Base-by-base conservation (phyloP, 2,113 vertebrate species). In the Callorhinus ursinus region DNA sequence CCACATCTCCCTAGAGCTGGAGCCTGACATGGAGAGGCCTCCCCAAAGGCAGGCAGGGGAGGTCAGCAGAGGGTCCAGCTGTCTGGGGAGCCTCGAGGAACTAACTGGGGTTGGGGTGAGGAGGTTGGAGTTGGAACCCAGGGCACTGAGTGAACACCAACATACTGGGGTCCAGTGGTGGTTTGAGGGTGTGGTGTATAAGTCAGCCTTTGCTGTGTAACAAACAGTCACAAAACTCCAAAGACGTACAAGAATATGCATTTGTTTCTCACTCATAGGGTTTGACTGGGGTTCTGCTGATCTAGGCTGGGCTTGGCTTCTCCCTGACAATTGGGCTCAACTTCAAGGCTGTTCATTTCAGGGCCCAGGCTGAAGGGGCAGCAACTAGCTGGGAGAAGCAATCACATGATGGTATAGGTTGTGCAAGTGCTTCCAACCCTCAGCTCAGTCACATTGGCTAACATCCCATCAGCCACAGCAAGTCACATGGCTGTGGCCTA, bases 381-480 rank as follows among this genome's bases (percentile, higher is more conserved):
- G 71, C 7, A 33, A 36, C 16, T 26, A n/a, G 28, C 2, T 0
- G 3, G 49, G 57, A 57, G 46, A 49, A 81, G 31, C 36, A 65
- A 69, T 91, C 10, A 10, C 2, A 0, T 6, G 22, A 28, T 16
- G 4, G 5, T 4, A 4, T 5, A 16, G 49, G 63, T 24, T 33
- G 33, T 28, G 74, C 10, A 31, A 46, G 74, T 28, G 31, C 51
- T 51, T 59, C 46, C 51, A 55, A 1, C 31, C n/a, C 22, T 84
- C 7, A 6, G 46, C 14, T 63, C 59, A 16, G 15, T n/a, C 36
- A 18, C 55, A 5, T 15, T 39, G 39, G 14, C 57, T 39, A 57
- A 61, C n/a, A 26, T 79, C n/a, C 36, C 69, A 1, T 22, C 2
- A 59, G 67, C 67, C 61, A 53, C 61, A 57, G 85, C 18, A 63